Evolutionary conservation across 1,140 invertebrate species (phyloP).

Genomic region (Magallana angulata): DNA sequence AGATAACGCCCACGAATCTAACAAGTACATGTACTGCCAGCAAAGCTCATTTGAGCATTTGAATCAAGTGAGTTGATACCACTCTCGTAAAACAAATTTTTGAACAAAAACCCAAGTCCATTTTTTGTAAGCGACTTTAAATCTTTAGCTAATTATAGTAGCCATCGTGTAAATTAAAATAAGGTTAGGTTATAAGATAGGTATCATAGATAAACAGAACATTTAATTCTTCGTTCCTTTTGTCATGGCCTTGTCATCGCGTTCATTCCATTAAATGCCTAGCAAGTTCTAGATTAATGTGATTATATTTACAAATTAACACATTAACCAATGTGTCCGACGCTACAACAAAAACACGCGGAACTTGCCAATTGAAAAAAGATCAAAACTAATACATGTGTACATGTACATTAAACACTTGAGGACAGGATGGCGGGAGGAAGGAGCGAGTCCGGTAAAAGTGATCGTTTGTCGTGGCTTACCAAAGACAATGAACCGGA

Average conservation of each 20-base stretch:
- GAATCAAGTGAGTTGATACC: too few relatives aligned
- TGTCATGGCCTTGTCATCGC: not conserved
- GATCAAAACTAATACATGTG: not conserved
- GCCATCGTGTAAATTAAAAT: too few relatives aligned
- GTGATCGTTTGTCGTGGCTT: slow-evolving; percentile 2
- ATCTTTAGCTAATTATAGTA: too few relatives aligned
- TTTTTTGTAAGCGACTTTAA: too few relatives aligned
- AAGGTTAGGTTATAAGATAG: not conserved
- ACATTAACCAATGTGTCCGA: not conserved
- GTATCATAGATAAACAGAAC: not conserved
- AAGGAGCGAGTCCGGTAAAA: not conserved
- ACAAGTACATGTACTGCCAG: too few relatives aligned
- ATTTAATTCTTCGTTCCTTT: slow-evolving; percentile 4
- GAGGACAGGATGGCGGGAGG: not conserved
- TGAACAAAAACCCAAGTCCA: too few relatives aligned
- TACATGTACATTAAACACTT: not conserved
- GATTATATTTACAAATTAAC: slow-evolving; percentile 19
- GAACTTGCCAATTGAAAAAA: not conserved
- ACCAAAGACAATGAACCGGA: not conserved
- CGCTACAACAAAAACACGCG: not conserved
- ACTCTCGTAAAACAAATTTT: too few relatives aligned
- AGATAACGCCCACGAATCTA: too few relatives aligned
- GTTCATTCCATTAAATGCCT: slow-evolving; percentile 7
- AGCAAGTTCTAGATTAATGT: not conserved
- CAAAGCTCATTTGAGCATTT: too few relatives aligned